Evolutionary conservation across 2,888 invertebrate genomes (phyloP), one percentile per base, ranked within the genome.

Genomic region (Galerucella nymphaeae): DNA sequence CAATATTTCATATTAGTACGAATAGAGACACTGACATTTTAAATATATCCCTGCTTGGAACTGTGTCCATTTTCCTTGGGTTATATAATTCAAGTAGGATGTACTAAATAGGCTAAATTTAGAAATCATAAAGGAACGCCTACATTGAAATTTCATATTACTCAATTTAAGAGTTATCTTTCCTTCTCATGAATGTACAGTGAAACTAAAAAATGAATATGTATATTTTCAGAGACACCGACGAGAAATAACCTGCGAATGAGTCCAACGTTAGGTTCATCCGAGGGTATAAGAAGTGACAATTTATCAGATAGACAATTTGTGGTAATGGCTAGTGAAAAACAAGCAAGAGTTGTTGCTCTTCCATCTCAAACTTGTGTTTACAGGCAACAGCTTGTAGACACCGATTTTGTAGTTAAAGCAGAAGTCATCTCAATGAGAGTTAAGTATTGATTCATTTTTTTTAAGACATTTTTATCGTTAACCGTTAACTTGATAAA

Each of bases 361-460:
- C 91, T 98, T 85, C 98, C 98, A 78, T 96, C 97, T 81, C 98
- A 98, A 88, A 96, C 95, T 86, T 97, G 96, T 89, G 93, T 96
- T 81, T 97, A 96, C 88, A 92, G 96, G 82, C 94, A 95, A 87
- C 96, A 96, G 88, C 91, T 98, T 81, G 95, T 96, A 76, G 97
- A 98, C 84, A 91, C 93, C 11, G 96, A 97, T 87, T 96, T 96
- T 87, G 96, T 97, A 76, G 95, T 97, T 78, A 96, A 96, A 88
- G 96, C 97, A 73, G 97, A 97, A 88, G 94, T 97, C 83, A 94
- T 96, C 82, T 93, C 94, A 83, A 90, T 98, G 84, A 96, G 94
- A 93, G 96, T 96, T 96, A 86, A 79, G 76, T 72, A 38, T 62
- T 65, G 13, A 16, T 20, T 5, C 65, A 13, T 57, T 53, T 45